Conservation (phyloP, 2,113 vertebrate genomes). For the Aspidoscelis tigris region DNA sequence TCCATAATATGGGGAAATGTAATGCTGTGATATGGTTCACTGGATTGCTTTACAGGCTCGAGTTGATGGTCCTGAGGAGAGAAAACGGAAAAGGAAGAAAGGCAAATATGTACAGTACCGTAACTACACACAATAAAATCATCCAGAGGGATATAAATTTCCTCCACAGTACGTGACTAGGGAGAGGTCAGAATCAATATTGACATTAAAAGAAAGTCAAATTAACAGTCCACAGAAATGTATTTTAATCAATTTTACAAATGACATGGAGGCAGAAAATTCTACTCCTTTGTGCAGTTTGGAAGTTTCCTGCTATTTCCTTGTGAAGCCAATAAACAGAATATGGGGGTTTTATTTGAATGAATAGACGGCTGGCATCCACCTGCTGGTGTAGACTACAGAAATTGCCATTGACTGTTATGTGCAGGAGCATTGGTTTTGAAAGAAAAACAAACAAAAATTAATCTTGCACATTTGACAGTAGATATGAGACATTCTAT, state of each 20-base stretch:
- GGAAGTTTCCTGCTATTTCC: no score
- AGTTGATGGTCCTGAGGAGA: neutral
- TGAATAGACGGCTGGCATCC: no score
- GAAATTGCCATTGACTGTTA: no score
- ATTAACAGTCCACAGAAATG: slow-evolving; percentile 58
- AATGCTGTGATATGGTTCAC: slow-evolving; percentile 36
- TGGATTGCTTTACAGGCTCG: slow-evolving; percentile 39
- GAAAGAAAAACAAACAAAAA: no score
- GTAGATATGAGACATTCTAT: no score
- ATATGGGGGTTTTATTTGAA: no score
- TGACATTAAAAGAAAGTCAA: slow-evolving; percentile 48
- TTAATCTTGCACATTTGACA: no score
- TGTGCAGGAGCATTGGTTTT: no score
- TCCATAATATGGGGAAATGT: slow-evolving; percentile 34
- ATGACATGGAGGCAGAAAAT: slow-evolving; percentile 39
- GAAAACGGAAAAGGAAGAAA: slow-evolving; percentile 31
- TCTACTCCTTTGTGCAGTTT: no score
- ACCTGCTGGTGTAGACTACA: no score
- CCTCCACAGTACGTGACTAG: slow-evolving; percentile 46
- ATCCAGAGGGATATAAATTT: slow-evolving; percentile 51
- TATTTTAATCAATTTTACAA: slow-evolving; percentile 56
- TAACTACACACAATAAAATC: slow-evolving; percentile 33
- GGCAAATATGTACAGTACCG: slow-evolving; percentile 58
- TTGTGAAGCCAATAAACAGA: no score
- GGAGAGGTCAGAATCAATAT: slow-evolving; percentile 77